phyloP scores from a whole-genome alignment of 1,140 invertebrate species.

The Macrosteles quadrilineatus region DNA sequence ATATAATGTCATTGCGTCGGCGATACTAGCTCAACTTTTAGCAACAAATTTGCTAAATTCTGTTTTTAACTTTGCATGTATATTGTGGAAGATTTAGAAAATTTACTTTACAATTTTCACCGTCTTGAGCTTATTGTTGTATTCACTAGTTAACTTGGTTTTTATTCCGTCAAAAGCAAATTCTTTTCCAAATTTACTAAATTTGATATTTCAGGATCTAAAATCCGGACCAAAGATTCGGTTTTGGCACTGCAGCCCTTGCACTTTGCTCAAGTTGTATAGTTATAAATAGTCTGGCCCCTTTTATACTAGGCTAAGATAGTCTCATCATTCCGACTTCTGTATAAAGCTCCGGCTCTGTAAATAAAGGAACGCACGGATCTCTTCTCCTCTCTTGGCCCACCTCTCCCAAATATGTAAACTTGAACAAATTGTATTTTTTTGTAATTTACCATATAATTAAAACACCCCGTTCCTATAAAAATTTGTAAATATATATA shows the following conservation, averaged over 20 bases:
- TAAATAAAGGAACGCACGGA: conserved; percentile 19
- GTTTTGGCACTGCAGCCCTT: conserved; percentile 23
- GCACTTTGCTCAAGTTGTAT: conserved; percentile 26
- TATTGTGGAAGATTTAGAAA: background rate
- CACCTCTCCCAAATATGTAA: conserved; percentile 13
- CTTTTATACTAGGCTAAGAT: conserved; percentile 27
- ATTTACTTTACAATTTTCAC: background rate
- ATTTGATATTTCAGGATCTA: background rate
- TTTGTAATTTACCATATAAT: conserved; percentile 30
- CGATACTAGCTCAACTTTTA: conserved; percentile 24
- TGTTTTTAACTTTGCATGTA: background rate
- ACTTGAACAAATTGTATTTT: conserved; percentile 29
- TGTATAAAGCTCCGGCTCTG: conserved; percentile 24
- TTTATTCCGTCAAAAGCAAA: background rate
- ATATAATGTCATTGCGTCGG: too few relatives aligned
- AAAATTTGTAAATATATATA: conserved; percentile 29
- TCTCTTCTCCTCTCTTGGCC: conserved; percentile 14
- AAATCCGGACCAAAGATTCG: conserved; percentile 17
- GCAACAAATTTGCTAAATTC: conserved; percentile 21
- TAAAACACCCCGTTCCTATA: conserved; percentile 26
- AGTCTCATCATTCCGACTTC: conserved; percentile 22
- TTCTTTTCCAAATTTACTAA: background rate
- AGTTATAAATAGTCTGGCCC: conserved; percentile 26
- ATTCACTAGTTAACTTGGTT: conserved; percentile 1
- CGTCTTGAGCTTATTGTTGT: conserved; percentile 10